Conservation (phyloP, 1,140 invertebrate species). For the Streblospio benedicti region DNA sequence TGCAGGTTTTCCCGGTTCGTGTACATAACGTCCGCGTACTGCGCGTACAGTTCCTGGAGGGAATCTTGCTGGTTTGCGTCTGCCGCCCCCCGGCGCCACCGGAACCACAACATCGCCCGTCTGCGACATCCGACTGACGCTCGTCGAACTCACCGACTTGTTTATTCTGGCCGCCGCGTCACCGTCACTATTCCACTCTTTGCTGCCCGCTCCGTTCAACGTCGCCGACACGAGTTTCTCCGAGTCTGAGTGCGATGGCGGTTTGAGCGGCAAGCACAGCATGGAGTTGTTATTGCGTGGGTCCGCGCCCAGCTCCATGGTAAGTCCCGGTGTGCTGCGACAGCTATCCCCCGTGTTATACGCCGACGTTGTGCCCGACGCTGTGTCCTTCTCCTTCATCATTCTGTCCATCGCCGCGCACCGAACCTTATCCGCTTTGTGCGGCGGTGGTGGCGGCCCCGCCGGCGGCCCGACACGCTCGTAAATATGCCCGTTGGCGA, state of each 20-base stretch:
- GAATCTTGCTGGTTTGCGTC: conserved; percentile 22
- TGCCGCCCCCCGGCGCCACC: not conserved
- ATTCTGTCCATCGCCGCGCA: too few species aligned
- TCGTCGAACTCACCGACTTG: not conserved
- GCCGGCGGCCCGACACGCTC: too few species aligned
- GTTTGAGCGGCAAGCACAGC: conserved; percentile 28
- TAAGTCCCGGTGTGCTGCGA: conserved; percentile 58
- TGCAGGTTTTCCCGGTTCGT: conserved; percentile 64
- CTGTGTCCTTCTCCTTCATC: conserved; percentile 27
- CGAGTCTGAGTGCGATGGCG: not conserved
- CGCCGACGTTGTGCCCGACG: conserved; percentile 52
- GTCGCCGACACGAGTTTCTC: not conserved
- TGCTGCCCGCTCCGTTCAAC: not conserved
- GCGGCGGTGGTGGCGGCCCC: too few species aligned
- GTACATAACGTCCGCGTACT: conserved; percentile 55
- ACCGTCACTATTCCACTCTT: not conserved
- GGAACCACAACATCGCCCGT: not conserved
- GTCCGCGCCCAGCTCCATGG: conserved; percentile 53
- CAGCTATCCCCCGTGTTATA: conserved; percentile 68
- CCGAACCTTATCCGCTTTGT: too few species aligned
- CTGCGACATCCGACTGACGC: conserved; percentile 5
- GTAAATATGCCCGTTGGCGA: too few species aligned
- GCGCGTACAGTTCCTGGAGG: conserved; percentile 40
- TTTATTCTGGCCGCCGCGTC: not conserved
- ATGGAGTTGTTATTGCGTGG: conserved; percentile 40